These are phyloP conservation scores for Ganaspis sp. DNA, from an alignment of 1,140 invertebrate genomes.

Conservation along the genomic window DNA sequence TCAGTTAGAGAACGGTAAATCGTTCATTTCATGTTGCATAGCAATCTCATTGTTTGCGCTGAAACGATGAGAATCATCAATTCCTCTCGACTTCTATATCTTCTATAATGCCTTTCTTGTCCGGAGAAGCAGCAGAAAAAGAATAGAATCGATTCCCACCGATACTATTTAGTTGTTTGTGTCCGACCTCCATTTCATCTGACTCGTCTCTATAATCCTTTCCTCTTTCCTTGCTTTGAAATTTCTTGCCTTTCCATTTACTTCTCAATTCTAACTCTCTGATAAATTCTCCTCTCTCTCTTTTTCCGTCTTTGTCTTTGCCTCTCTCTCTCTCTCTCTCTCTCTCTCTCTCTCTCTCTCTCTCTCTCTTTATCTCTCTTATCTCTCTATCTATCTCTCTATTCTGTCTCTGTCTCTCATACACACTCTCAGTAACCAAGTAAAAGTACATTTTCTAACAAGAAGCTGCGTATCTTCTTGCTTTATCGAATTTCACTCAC, in stretches of 20 bases:
- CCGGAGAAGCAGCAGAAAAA: constrained; percentile 4
- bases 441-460: constrained; percentile 22
- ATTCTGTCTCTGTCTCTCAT: too few relatives aligned
- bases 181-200: not conserved
- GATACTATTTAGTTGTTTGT: constrained; percentile 34
- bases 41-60: constrained; percentile 53
- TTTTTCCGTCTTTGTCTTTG: too few relatives aligned
- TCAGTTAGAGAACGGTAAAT: constrained; percentile 61
- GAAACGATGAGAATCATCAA: constrained; percentile 46
- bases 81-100: constrained; percentile 35
- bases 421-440: not conserved
- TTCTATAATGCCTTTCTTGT: constrained; percentile 28
- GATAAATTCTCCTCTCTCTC: constrained; percentile 3
- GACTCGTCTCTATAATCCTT: not conserved
- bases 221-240: not conserved
- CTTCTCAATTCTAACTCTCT: not conserved
- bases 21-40: constrained; percentile 41
- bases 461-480: not conserved
- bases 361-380: too few relatives aligned
- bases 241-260: not conserved
- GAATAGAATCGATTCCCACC: constrained; percentile 52
- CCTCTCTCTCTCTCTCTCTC: too few relatives aligned
- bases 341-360: not conserved
- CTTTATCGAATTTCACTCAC: not conserved
- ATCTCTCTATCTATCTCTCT: too few relatives aligned